A percentile compares a stretch with the other conserved stretches of the same genome.
Evolutionary conservation across 2,888 invertebrate species (phyloP).

Genomic region (Napeogenes sylphis): DNA sequence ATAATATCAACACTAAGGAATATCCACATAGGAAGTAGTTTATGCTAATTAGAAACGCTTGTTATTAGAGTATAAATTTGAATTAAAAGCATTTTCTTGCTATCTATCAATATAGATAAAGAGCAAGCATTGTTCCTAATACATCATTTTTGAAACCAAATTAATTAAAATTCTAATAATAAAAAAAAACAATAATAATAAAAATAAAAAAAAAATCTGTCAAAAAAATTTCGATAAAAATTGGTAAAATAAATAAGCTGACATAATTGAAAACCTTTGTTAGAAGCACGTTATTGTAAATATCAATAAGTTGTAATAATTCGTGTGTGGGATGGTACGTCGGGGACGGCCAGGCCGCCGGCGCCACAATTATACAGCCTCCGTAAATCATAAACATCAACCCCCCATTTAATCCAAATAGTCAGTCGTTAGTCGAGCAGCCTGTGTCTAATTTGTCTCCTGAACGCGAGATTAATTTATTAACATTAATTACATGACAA

Average conservation of each 20-base stretch:
- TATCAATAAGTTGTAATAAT: slow-evolving; percentile 2
- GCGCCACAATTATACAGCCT: slow-evolving; percentile 74
- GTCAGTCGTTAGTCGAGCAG: slow-evolving; percentile 76
- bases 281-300: background rate
- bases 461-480: slow-evolving; percentile 76
- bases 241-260: too few relatives aligned
- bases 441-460: slow-evolving; percentile 76
- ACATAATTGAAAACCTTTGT: background rate
- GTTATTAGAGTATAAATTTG: too few relatives aligned
- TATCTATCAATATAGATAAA: too few relatives aligned
- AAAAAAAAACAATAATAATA: too few relatives aligned
- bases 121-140: too few relatives aligned
- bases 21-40: too few relatives aligned
- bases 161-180: too few relatives aligned
- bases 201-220: too few relatives aligned
- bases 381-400: slow-evolving; percentile 78
- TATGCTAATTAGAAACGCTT: too few relatives aligned
- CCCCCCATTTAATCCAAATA: slow-evolving; percentile 77
- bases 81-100: too few relatives aligned
- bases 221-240: too few relatives aligned
- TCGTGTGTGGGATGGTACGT: slow-evolving; percentile 20
- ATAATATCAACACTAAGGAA: background rate
- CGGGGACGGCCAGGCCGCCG: slow-evolving; percentile 56
- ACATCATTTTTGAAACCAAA: too few relatives aligned
- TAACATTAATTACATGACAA: slow-evolving; percentile 74